Evolutionary conservation across 2,113 vertebrate species (phyloP), one percentile per base, ranked within the genome.

Genomic region (Suncus etruscus): DNA sequence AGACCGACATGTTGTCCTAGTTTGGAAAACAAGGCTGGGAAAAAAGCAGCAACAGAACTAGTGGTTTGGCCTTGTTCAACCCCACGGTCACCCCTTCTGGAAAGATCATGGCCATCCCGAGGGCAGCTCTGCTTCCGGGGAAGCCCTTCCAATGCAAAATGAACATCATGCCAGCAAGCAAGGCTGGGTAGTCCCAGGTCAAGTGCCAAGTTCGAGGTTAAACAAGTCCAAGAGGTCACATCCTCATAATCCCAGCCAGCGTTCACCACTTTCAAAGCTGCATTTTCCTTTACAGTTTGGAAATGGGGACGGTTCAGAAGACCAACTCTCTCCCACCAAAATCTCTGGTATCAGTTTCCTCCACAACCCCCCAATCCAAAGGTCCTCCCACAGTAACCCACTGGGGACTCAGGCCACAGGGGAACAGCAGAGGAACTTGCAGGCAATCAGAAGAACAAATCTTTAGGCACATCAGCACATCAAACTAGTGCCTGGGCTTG

Each of bases 361-460:
- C 61, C 31, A n/a, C 32, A 14, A 32, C 24, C 63, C 63, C 8
- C 22, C 50, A 39, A 88, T 65, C 80, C 68, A 73, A 25, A 47
- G 84, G 73, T 61, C 78, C 39, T 94, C 78, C 69, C 0, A 74
- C 87, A 94, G 39, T 68, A 80, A 80, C 47, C 74, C 45, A 54
- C 29, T 75, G 63, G 81, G 50, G 75, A 25, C 81, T 63, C 47
- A 65, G 31, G 6, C 18, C 81, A 80, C 70, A 79, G 95, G 95
- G 82, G 66, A 75, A 80, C 50, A 73, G 31, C 15, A 81, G 89
- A 94, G 93, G 31, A 77, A 93, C 86, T 94, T 91, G 90, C 93
- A 88, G 51, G 74, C 75, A 85, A 76, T 93, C 92, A 91, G 78
- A 72, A 94, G 94, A 85, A 92, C 54, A 87, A 92, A 88, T 76